A percentile compares a stretch with the other conserved stretches of the same genome.
Evolutionary conservation across 2,113 vertebrate genomes (phyloP).

Genomic region (Boulengeromyrus knoepffleri): DNA sequence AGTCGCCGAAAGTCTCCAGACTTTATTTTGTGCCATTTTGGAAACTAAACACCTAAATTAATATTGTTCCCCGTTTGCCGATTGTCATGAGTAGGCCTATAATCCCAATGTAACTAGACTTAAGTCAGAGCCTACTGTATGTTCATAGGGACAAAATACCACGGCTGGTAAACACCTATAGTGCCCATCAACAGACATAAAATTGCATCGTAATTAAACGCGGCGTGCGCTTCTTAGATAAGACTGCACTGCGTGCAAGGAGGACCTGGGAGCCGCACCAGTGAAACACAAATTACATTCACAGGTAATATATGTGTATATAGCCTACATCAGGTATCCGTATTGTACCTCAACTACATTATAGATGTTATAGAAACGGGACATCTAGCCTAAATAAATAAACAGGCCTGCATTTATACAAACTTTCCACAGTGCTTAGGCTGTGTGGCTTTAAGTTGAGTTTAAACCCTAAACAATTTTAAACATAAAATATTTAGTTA

Average conservation of each 20-base stretch:
- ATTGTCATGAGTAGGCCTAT: background rate
- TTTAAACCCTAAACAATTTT: background rate
- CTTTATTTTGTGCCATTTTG: background rate
- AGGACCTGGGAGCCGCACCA: background rate
- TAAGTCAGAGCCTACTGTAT: background rate
- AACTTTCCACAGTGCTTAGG: background rate
- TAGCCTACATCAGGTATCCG: background rate
- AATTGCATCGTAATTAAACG: background rate
- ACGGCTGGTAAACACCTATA: background rate
- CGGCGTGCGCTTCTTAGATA: background rate
- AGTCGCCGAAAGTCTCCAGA: background rate
- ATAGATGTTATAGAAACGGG: background rate
- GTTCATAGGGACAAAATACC: background rate
- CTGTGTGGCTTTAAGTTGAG: background rate
- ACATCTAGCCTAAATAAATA: background rate
- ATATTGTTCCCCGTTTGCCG: background rate
- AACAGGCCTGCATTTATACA: background rate
- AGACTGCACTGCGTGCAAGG: background rate
- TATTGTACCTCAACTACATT: background rate
- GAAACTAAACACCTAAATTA: background rate
- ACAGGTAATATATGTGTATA: background rate
- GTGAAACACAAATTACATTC: background rate
- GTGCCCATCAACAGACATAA: background rate
- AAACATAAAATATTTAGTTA: background rate
- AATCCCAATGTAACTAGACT: background rate